Evolutionary conservation across 2,888 invertebrate species (phyloP).

Genomic region (Lepetodrilus schrolli): DNA sequence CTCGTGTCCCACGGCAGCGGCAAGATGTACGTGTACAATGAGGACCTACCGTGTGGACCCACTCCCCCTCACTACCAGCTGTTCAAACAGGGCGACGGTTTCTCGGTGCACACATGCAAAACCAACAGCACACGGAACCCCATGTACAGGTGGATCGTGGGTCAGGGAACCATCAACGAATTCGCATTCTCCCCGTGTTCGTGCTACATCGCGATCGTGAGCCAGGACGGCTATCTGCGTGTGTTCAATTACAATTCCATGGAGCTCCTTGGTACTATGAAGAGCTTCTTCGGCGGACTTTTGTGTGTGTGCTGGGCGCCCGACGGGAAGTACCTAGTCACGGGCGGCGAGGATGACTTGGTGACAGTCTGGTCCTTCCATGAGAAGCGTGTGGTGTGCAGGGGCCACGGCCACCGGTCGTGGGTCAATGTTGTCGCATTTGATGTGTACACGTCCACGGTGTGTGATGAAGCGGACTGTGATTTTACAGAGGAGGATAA

Average conservation of each 20-base stretch:
- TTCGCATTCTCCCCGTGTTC: conserved; percentile 96
- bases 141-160: conserved; percentile 82
- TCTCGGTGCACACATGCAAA: conserved; percentile 94
- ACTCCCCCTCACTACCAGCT: conserved; percentile 95
- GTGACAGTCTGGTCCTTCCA: conserved; percentile 97
- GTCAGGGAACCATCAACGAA: conserved; percentile 88
- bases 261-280: conserved; percentile 92
- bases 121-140: conserved; percentile 97
- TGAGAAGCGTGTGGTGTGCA: conserved; percentile 94
- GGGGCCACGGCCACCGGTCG: conserved; percentile 97
- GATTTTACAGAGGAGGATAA: conserved; percentile 77
- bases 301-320: conserved; percentile 99
- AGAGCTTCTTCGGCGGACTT: conserved; percentile 98
- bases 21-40: conserved; percentile 97
- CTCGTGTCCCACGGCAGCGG: conserved; percentile 96
- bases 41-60: conserved; percentile 88
- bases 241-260: conserved; percentile 98
- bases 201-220: conserved; percentile 93
- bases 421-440: conserved; percentile 99
- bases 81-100: conserved; percentile 95
- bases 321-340: conserved; percentile 91
- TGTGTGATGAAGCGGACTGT: conserved; percentile 74
- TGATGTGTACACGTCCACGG: conserved; percentile 79
- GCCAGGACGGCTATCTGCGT: conserved; percentile 90
- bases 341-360: conserved; percentile 98